Evolutionary conservation across 2,797 vertebrate species (phyloP), one percentile per base, ranked within the genome.

Genomic region (Tokudaia tokunoshimensis): DNA sequence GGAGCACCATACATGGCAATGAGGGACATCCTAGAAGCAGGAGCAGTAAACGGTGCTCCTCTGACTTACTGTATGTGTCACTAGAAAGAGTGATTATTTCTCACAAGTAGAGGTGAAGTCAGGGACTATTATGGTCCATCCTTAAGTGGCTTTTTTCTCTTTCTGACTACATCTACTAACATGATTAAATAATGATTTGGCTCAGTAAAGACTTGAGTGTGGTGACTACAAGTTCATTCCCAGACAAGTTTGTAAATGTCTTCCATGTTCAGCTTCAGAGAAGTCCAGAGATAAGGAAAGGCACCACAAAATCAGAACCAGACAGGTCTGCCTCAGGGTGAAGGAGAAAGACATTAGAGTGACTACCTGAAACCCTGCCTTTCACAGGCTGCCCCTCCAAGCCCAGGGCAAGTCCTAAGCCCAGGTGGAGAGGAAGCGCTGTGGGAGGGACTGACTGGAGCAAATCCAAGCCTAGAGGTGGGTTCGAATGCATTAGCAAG

Each of bases 41-140:
- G 92, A 96, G 47, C 97, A 97, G 96, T 96, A 98, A 97, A 95
- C 94, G 97, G 92, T 94, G 92, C 20, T 95, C 94, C 97, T 94
- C 92, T 97, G 95, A 96, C 96, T 98, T 98, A 94, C 97, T 92
- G 96, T 97, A 98, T 94, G 44, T 98, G 97, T 97, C 97, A 94
- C 87, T n/a, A 61, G 52, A 59, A 97, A 98, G 96, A 98, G 65
- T 95, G 78, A 98, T 98, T 93, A 96, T 97, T 97, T 98, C 98
- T 98, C 83, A 97, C 96, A 97, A 98, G 89, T 15, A 70, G 97
- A 97, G 95, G 95, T 95, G 97, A 98, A 97, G 94, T 96, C 94
- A 96, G 95, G 91, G 89, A 95, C 95, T 96, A 78, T 97, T 88
- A 92, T 80, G 8, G 3, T 65, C 94, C 94, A 76, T 85, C 92